Percentiles rank a stretch among this genome's conserved stretches.
Conservation (phyloP, 2,797 vertebrate species). For the Australoheros facetus region DNA sequence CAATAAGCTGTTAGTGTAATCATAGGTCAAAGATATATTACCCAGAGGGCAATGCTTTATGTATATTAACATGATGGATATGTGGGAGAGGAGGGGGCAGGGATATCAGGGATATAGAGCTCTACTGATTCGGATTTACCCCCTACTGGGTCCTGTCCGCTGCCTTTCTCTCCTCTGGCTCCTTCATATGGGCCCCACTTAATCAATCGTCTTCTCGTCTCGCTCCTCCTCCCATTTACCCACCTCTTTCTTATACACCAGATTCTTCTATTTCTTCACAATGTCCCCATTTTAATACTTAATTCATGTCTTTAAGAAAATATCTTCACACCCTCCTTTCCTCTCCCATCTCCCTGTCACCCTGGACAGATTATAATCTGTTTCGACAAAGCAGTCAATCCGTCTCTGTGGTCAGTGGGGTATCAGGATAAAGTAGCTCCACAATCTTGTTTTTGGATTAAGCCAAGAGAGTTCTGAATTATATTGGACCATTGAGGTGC, state of each 20-base stretch:
- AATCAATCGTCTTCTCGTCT: slow-evolving; percentile 51
- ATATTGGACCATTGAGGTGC: slow-evolving; percentile 72
- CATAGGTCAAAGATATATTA: slow-evolving; percentile 81
- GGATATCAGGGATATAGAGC: slow-evolving; percentile 63
- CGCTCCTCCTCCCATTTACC: slow-evolving; percentile 26
- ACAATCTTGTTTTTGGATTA: slow-evolving; percentile 82
- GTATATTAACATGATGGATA: slow-evolving; percentile 82
- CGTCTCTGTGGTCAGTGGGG: slow-evolving; percentile 66
- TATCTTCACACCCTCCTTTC: background rate
- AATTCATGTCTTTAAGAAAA: slow-evolving; percentile 1
- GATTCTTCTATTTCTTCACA: slow-evolving; percentile 14
- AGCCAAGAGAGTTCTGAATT: slow-evolving; percentile 73
- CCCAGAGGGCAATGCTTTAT: slow-evolving; percentile 72
- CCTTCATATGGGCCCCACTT: slow-evolving; percentile 53
- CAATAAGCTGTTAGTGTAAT: slow-evolving; percentile 83
- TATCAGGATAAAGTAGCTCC: slow-evolving; percentile 59
- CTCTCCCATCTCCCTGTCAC: slow-evolving; percentile 21
- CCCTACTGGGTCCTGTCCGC: slow-evolving; percentile 63
- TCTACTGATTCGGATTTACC: slow-evolving; percentile 77
- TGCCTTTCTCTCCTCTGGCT: slow-evolving; percentile 45
- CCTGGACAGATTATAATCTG: slow-evolving; percentile 70
- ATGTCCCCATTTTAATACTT: background rate
- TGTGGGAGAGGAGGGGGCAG: slow-evolving; percentile 60
- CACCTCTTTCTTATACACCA: slow-evolving; percentile 13
- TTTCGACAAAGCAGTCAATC: slow-evolving; percentile 71